Evolutionary conservation across 2,888 invertebrate genomes (phyloP), one percentile per base, ranked within the genome.

Genomic region (Agriopis marginaria): DNA sequence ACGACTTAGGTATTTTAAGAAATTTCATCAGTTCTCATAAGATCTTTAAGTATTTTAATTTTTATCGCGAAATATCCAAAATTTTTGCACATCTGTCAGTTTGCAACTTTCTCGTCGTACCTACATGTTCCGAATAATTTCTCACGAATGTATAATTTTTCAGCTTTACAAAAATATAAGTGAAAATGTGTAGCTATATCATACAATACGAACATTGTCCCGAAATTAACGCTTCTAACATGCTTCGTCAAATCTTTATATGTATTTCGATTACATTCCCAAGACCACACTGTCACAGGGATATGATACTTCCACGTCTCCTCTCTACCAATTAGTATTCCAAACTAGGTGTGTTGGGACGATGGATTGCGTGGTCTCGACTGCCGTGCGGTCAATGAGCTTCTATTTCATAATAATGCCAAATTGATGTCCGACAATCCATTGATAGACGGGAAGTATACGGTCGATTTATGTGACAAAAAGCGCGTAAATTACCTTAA

Each of bases 311-410:
- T 51, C 49, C 49, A 60, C 62, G 58, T 79, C 42, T 42, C 42
- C 81, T 75, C 68, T 88, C 86, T 23, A 85, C 82, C 83, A 83
- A 90, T 90, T 89, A 88, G 85, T 89, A 90, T 90, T 86, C 90
- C 74, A 51, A 73, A 68, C 74, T 77, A 75, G 17, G 17, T 23
- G 74, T 67, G 70, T 63, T 59, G 59, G 58, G 63, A 67, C 73
- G 67, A 74, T 77, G 72, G 74, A 75, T 71, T 69, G 71, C 64
- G 64, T 71, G 32, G 71, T 68, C 58, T 49, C 63, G 47, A 42
- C 53, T 17, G 12, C 50, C 12, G 10, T 55, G 56, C 70, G 72
- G 68, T 71, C 71, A 70, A 67, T 63, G 65, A 58, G 72, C 66
- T 72, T 59, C 14, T 45, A 60, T 58, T 59, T 59, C 64, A 64